Evolutionary conservation across 1,140 invertebrate species (phyloP).

Genomic region (Dermatophagoides farinae): DNA sequence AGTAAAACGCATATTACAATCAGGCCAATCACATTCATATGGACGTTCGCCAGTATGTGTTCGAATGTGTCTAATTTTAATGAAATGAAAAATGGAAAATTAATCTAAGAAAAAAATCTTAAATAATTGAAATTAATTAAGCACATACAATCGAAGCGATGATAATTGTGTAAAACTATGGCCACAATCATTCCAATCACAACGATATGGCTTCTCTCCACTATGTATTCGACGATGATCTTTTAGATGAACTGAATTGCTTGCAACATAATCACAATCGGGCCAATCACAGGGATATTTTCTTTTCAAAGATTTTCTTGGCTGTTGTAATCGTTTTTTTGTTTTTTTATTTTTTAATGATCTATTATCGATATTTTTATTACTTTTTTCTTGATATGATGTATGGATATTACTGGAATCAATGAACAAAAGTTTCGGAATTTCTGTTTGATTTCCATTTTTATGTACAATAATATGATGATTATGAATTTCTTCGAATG

Average conservation of each 20-base stretch:
- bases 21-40: neutral
- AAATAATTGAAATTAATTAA: neutral
- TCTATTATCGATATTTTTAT: neutral
- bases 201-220: slow-evolving; percentile 14
- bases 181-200: slow-evolving; percentile 9
- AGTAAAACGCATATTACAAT: neutral
- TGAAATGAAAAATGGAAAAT: neutral
- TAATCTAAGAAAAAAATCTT: neutral
- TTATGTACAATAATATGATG: slow-evolving; percentile 1
- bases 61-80: neutral
- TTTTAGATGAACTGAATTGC: neutral
- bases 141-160: neutral
- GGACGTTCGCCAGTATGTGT: slow-evolving; percentile 6
- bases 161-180: slow-evolving; percentile 2
- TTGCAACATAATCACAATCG: slow-evolving; percentile 4
- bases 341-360: neutral
- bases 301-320: neutral
- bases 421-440: neutral
- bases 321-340: neutral
- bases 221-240: slow-evolving; percentile 14
- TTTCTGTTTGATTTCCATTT: neutral
- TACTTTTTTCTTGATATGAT: neutral
- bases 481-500: neutral
- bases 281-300: slow-evolving; percentile 11
- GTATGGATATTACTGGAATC: neutral